A percentile compares a stretch with the other conserved stretches of the same genome.
These are phyloP conservation scores for Epistrophella euchroma DNA, from an alignment of 2,888 invertebrate genomes.

Conservation along the genomic window DNA sequence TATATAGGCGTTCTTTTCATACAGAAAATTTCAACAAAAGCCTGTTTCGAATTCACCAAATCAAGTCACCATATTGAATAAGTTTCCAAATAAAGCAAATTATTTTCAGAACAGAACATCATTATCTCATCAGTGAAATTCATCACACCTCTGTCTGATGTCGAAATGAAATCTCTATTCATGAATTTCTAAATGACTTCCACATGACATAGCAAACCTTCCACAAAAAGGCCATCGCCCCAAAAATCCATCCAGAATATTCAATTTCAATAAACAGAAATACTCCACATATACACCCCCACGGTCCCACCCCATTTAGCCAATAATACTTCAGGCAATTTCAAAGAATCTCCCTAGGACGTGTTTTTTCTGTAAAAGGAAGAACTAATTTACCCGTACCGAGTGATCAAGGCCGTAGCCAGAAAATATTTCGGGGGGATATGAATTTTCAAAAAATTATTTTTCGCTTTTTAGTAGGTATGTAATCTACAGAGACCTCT, in stretches of 20 bases:
- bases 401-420: too few species aligned
- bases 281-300: not conserved
- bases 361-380: constrained; percentile 13
- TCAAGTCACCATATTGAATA: not conserved
- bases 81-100: constrained; percentile 14
- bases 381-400: constrained; percentile 16
- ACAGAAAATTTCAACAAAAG: not conserved
- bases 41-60: not conserved
- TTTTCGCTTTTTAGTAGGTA: too few species aligned
- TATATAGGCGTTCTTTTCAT: not conserved
- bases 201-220: constrained; percentile 18
- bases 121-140: constrained; percentile 25
- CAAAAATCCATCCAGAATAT: constrained; percentile 2
- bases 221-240: not conserved
- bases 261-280: constrained; percentile 23
- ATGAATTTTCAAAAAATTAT: too few species aligned
- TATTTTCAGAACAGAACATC: constrained; percentile 4
- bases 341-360: constrained; percentile 14
- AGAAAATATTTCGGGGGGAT: too few species aligned
- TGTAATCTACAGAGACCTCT: too few species aligned
- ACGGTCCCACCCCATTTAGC: not conserved
- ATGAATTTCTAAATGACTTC: constrained; percentile 32
- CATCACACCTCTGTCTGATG: constrained; percentile 21
- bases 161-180: constrained; percentile 22
- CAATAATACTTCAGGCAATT: constrained; percentile 2